Conservation (phyloP, 2,888 invertebrate genomes). For the Hofmannophila pseudospretella region DNA sequence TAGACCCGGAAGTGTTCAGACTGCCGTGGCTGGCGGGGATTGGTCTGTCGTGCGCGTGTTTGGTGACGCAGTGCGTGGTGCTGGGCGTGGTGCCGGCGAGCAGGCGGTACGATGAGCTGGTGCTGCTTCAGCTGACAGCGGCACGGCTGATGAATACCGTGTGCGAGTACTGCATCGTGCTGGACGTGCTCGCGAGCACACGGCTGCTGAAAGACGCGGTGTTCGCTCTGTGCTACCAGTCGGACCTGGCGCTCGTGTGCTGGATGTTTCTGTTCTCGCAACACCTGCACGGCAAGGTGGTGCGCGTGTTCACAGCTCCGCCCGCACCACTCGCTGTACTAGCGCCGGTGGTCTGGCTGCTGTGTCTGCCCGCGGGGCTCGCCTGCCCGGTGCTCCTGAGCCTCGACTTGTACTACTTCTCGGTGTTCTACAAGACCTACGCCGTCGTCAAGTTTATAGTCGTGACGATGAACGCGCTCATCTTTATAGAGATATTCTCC, state of each 20-base stretch:
- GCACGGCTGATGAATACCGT: slow-evolving; percentile 40
- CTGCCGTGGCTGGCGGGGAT: slow-evolving; percentile 40
- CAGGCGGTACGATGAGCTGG: slow-evolving; percentile 47
- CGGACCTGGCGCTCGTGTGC: slow-evolving; percentile 39
- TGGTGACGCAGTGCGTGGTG: slow-evolving; percentile 32
- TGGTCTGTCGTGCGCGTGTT: slow-evolving; percentile 27
- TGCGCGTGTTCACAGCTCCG: slow-evolving; percentile 36
- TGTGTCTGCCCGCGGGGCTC: slow-evolving; percentile 35
- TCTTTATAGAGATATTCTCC: slow-evolving; percentile 42
- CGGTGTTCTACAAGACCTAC: slow-evolving; percentile 24
- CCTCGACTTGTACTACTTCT: neutral
- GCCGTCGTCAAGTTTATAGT: slow-evolving; percentile 38
- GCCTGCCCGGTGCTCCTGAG: slow-evolving; percentile 11
- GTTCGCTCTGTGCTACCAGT: slow-evolving; percentile 34
- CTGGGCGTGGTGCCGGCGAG: slow-evolving; percentile 31
- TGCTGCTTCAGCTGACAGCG: slow-evolving; percentile 41
- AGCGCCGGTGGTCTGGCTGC: slow-evolving; percentile 32
- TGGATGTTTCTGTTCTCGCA: slow-evolving; percentile 58
- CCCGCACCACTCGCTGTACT: slow-evolving; percentile 26
- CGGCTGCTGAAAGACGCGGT: slow-evolving; percentile 15
- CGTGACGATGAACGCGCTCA: slow-evolving; percentile 34
- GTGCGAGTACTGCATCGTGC: slow-evolving; percentile 30
- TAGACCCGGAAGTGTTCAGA: too few species aligned
- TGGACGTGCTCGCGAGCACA: slow-evolving; percentile 1
- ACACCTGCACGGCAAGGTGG: slow-evolving; percentile 51